Conservation (phyloP, 2,113 vertebrate genomes). For the zebrafish (Danio rerio) region DNA sequence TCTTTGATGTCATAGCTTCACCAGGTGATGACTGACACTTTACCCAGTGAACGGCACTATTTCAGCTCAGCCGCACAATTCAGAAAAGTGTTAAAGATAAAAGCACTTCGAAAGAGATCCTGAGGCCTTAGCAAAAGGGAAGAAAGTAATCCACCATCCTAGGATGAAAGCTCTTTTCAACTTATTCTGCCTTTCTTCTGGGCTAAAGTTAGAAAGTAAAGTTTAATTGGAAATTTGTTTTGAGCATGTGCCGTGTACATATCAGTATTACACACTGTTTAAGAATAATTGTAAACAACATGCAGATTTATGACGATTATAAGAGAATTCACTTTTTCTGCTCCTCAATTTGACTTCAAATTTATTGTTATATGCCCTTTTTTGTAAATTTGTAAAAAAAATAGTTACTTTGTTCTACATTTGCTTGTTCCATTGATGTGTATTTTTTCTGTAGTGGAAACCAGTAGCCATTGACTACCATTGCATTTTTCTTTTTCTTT, state of each 20-base stretch:
- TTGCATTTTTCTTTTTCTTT: too few species aligned
- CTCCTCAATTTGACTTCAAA: too few species aligned
- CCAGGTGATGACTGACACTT: constrained; percentile 15
- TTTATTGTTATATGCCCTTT: too few species aligned
- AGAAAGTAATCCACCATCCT: constrained; percentile 13
- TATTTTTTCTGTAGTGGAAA: not conserved
- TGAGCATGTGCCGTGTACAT: not conserved
- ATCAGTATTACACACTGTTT: too few species aligned
- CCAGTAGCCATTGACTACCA: not conserved
- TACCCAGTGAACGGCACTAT: not conserved
- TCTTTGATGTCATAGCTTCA: constrained; percentile 17
- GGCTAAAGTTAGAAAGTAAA: constrained; percentile 31
- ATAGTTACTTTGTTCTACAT: too few species aligned
- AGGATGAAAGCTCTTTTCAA: constrained; percentile 41
- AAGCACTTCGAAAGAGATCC: constrained; percentile 44
- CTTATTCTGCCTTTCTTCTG: constrained; percentile 13
- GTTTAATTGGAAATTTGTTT: not conserved
- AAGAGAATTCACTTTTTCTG: too few species aligned
- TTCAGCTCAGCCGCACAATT: constrained; percentile 37
- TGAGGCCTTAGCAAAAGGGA: constrained; percentile 20
- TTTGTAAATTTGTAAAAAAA: too few species aligned
- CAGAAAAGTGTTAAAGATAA: constrained; percentile 49
- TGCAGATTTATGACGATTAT: too few species aligned
- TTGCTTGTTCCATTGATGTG: not conserved
- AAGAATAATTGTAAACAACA: too few species aligned